Base-by-base conservation (phyloP, 2,113 vertebrate genomes). In the Sturnira hondurensis region DNA sequence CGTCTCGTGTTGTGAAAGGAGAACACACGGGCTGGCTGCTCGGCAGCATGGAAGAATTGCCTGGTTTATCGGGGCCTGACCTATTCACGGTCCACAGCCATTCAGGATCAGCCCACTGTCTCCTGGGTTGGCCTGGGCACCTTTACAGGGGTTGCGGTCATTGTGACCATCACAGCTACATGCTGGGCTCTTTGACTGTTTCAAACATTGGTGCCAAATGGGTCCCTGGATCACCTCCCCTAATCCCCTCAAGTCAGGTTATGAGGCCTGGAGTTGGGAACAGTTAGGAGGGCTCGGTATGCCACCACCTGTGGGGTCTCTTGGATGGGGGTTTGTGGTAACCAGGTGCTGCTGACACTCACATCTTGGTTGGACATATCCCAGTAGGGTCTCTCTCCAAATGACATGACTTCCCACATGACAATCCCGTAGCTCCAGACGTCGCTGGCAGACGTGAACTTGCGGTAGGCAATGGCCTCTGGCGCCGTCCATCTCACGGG, bases 331-430 rank as follows among this genome's bases (percentile, higher is more conserved):
- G 20, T 31, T 61, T 28, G 43, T 24, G 33, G 47, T 28, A 38
- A 31, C 22, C 33, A 36, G 26, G 33, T 36, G 31, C 45, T 6
- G 1, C 45, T n/a, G 74, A 84, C 81, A 98, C 99, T 99, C 98
- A 99, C 99, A 1, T 99, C 99, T 98, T 99, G 99, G 97, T 99
- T 99, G 96, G 99, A 99, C 99, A 99, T 99, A 97, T 99, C 99
- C 99, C 99, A 99, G 80, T 99, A 99, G 52, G 99, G 99, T 86
- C 99, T 98, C 96, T 99, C 99, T 93, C 99, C 99, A 10, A 98
- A 99, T 2, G 98, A 99, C 99, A 99, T 99, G 96, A 99, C 99
- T 97, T 99, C 99, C 99, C 99, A 99, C 99, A 99, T 99, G 97
- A 99, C 98, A 12, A 99, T 99, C 76, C 99, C 99, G 0, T 99